Evolutionary conservation across 2,888 invertebrate genomes (phyloP).

Genomic region (Tachina lurida): DNA sequence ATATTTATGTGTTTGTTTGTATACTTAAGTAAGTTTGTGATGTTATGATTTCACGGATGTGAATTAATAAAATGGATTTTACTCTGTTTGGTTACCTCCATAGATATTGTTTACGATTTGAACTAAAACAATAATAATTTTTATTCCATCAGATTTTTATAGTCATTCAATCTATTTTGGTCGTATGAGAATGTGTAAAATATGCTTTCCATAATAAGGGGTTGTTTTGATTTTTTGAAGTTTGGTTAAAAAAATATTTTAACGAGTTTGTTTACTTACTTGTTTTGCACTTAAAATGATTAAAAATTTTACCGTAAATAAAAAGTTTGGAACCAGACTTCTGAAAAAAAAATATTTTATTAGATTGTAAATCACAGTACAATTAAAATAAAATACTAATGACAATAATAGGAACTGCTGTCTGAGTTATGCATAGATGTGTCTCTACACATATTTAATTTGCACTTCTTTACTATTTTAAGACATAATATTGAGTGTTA

Average conservation of each 20-base stretch:
- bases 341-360: neutral
- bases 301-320: conserved; percentile 9
- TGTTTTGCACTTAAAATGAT: conserved; percentile 23
- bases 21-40: neutral
- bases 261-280: conserved; percentile 35
- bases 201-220: conserved; percentile 1
- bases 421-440: too few species aligned
- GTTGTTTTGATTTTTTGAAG: conserved; percentile 16
- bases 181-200: neutral
- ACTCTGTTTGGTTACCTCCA: conserved; percentile 18
- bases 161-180: conserved; percentile 14
- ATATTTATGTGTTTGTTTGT: neutral
- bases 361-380: neutral
- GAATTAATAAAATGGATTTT: conserved; percentile 31
- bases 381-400: too few species aligned
- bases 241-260: conserved; percentile 26
- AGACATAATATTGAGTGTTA: neutral
- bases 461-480: neutral
- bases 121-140: conserved; percentile 46
- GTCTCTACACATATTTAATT: neutral
- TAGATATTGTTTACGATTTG: conserved; percentile 41
- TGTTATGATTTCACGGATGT: conserved; percentile 16
- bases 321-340: neutral
- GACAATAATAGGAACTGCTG: too few species aligned
- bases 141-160: conserved; percentile 58